Conservation (phyloP, 2,113 vertebrate genomes). For the Semicossyphus pulcher region DNA sequence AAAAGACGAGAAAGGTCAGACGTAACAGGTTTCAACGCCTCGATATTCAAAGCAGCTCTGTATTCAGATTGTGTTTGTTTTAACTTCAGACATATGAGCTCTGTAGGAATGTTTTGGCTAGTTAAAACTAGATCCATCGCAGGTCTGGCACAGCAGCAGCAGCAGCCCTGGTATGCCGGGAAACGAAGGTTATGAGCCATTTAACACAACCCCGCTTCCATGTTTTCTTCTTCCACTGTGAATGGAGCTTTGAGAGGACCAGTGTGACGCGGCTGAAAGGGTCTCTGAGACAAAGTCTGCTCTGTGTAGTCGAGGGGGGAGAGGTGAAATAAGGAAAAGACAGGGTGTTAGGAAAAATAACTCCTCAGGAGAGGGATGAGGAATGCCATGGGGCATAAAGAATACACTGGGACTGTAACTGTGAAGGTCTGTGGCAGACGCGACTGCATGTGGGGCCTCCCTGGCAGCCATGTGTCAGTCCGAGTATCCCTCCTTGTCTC, state of each 20-base stretch:
- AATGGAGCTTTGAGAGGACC: constrained; percentile 43
- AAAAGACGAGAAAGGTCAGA: not conserved
- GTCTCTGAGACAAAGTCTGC: constrained; percentile 50
- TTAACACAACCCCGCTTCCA: constrained; percentile 43
- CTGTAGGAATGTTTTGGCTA: constrained; percentile 38
- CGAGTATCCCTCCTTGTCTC: constrained; percentile 5
- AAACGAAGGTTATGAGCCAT: constrained; percentile 59
- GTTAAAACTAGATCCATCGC: constrained; percentile 42
- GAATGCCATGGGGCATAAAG: constrained; percentile 22
- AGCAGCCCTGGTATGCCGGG: constrained; percentile 22
- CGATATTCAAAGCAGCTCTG: constrained; percentile 24
- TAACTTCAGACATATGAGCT: constrained; percentile 6
- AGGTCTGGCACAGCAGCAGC: constrained; percentile 19
- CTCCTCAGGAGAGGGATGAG: constrained; percentile 20
- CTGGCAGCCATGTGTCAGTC: constrained; percentile 14
- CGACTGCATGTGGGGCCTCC: not conserved
- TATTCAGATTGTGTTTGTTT: constrained; percentile 12
- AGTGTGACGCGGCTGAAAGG: constrained; percentile 15
- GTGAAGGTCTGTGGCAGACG: not conserved
- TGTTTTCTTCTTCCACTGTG: constrained; percentile 46
- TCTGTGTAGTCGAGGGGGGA: constrained; percentile 46
- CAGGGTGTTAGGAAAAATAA: constrained; percentile 21
- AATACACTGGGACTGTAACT: constrained; percentile 14
- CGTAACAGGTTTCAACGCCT: not conserved
- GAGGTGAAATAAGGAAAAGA: constrained; percentile 20